A percentile compares a stretch with the other conserved stretches of the same genome.
Evolutionary conservation across 2,113 vertebrate species (phyloP).

Genomic region (Ceyx cyanopectus): DNA sequence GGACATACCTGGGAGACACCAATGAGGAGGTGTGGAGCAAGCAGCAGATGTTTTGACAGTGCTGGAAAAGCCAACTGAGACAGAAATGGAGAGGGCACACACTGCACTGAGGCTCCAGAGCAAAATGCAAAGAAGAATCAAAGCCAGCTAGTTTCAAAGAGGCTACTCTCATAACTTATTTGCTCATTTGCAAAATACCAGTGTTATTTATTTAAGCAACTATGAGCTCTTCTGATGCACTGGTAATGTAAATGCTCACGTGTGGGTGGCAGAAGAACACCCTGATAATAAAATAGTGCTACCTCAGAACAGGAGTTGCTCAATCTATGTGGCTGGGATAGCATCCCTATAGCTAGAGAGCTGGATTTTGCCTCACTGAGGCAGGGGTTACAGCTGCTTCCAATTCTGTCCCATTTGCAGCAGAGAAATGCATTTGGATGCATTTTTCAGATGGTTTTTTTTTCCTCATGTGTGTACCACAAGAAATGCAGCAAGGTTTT

Average conservation of each 20-base stretch:
- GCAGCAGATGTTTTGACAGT: not conserved
- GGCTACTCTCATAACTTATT: not conserved
- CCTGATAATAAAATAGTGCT: not conserved
- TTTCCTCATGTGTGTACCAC: not conserved
- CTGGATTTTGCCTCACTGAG: not conserved
- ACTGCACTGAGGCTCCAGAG: not conserved
- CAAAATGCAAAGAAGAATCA: not conserved
- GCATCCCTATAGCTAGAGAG: not conserved
- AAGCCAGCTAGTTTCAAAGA: not conserved
- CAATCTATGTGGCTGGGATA: not conserved
- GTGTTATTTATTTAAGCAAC: not conserved
- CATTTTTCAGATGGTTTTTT: not conserved
- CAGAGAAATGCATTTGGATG: not conserved
- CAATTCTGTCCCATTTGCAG: not conserved
- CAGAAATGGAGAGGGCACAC: not conserved
- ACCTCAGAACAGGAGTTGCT: not conserved
- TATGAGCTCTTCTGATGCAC: not conserved
- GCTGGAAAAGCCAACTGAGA: not conserved
- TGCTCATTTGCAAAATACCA: conserved; percentile 1
- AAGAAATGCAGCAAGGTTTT: not conserved
- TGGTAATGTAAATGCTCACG: not conserved
- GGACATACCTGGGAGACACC: not conserved
- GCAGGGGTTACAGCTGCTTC: not conserved
- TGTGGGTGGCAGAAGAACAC: not conserved
- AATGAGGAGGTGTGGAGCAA: not conserved